These are phyloP conservation scores for Adoxophyes honmai DNA, from an alignment of 1,140 invertebrate species.

Conservation along the genomic window DNA sequence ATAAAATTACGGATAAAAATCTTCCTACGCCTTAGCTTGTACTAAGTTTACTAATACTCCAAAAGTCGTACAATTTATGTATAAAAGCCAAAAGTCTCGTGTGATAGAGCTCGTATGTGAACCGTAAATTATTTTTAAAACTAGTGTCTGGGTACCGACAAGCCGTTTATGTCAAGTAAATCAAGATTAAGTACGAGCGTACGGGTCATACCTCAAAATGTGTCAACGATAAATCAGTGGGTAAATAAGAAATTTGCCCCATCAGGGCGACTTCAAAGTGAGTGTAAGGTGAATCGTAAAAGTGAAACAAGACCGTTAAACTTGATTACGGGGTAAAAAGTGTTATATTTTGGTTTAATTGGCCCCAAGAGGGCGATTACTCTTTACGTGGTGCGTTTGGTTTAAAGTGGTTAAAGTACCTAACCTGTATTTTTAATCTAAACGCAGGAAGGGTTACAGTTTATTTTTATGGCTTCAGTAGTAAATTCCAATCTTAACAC, in stretches of 20 bases:
- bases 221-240: slow-evolving; percentile 60
- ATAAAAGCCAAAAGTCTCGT: no score
- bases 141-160: slow-evolving; percentile 48
- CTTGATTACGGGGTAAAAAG: slow-evolving; percentile 26
- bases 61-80: no score
- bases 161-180: slow-evolving; percentile 54
- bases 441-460: no score
- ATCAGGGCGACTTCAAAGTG: slow-evolving; percentile 56
- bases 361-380: neutral
- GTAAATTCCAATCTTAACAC: no score
- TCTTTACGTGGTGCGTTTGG: no score
- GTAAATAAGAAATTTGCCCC: slow-evolving; percentile 64
- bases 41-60: no score
- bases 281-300: slow-evolving; percentile 20
- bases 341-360: slow-evolving; percentile 1
- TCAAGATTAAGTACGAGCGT: slow-evolving; percentile 62
- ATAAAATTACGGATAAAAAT: no score
- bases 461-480: no score
- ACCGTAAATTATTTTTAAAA: slow-evolving; percentile 59
- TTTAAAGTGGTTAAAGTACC: no score
- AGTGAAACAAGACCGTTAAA: slow-evolving; percentile 21
- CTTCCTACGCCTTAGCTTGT: no score
- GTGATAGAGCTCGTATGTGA: slow-evolving; percentile 46
- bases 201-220: slow-evolving; percentile 56
- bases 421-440: no score